Evolutionary conservation across 2,888 invertebrate genomes (phyloP), one percentile per base, ranked within the genome.

Genomic region (Hydroisotoma schaefferi): DNA sequence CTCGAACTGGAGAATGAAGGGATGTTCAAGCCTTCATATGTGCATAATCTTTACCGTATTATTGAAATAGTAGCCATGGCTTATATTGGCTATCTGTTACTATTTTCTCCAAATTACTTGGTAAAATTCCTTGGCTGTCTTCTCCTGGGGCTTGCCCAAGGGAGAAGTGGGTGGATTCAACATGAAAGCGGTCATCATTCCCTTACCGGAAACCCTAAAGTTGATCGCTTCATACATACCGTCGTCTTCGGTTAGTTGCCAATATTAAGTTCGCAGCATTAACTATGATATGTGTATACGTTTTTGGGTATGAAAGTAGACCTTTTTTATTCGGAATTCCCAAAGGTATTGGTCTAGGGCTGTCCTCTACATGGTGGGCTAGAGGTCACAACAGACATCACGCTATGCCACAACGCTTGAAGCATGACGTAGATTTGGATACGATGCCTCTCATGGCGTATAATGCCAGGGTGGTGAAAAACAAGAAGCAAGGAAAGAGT

Each of bases 361-460:
- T 65, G 2, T 69, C 67, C 2, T 61, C 59, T 15, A 62, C 61
- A 1, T 68, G 66, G 66, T 70, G 70, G 70, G 48, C 57, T 37
- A 27, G 63, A 23, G 61, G 61, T n/a, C 70, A 70, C 54, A 68
- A 65, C 38, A 43, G 65, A 23, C 70, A 70, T 56, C 70, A 70
- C 49, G 68, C 68, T 2, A 70, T 70, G 70, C 70, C 70, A 1
- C 67, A 70, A 20, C 48, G 70, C 26, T 18, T 68, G 18, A 57
- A 68, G 15, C 68, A 65, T 38, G 70, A 70, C 47, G 65, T 68
- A 0, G 70, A 70, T 55, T 55, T 70, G 12, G 65, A 68, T 29
- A 70, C 70, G 2, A 49, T 67, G 43, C 70, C 70, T 6, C 47
- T 68, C 0, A 5, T 70, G 2, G 66, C 61, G 1, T 66, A 64